Base-by-base conservation (phyloP, 2,113 vertebrate genomes). In the Potamarius usumacintae region DNA sequence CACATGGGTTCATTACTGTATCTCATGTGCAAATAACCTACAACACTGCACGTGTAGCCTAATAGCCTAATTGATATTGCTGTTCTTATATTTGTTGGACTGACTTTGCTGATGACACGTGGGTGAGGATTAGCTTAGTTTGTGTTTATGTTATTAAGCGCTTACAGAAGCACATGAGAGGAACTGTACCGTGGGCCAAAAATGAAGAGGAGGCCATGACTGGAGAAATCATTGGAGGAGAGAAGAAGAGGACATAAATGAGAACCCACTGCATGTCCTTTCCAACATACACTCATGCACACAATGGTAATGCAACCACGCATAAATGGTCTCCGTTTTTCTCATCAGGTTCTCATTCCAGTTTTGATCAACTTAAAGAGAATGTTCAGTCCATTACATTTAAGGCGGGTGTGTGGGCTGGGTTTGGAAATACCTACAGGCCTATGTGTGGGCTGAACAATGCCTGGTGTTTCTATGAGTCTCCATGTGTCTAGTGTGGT, bases 361-460 rank as follows among this genome's bases (percentile, higher is more conserved):
- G 18, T 50, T 85, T 74, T 63, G 69, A 80, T 53, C 18, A 10
- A 48, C 22, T 85, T 74, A 11, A 48, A 53, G 76, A 63, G 62
- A 82, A 76, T 78, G 52, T 63, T 87, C 53, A 50, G 34, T 83
- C 27, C 62, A 60, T 87, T 82, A 71, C 12, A 25, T 83, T 83
- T 60, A 62, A 86, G 60, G 71, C 53, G 18, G 52, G 74, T 0
- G 50, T 50, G 79, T 82, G 84, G 85, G 63, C 27, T 76, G 15
- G 0, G 57, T 53, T 52, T 88, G 60, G 72, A 63, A 69, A 55
- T 69, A 52, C 30, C 18, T 15, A 42, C 67, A 34, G 84, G 82
- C 52, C 57, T 85, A 82, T 81, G 74, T 81, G 85, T 72, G 65
- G 65, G 85, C n/a, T 76, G 67, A 87, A 87, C 86, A 87, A 82